Conservation (phyloP, 2,797 vertebrate species). For the Tinamus major region DNA sequence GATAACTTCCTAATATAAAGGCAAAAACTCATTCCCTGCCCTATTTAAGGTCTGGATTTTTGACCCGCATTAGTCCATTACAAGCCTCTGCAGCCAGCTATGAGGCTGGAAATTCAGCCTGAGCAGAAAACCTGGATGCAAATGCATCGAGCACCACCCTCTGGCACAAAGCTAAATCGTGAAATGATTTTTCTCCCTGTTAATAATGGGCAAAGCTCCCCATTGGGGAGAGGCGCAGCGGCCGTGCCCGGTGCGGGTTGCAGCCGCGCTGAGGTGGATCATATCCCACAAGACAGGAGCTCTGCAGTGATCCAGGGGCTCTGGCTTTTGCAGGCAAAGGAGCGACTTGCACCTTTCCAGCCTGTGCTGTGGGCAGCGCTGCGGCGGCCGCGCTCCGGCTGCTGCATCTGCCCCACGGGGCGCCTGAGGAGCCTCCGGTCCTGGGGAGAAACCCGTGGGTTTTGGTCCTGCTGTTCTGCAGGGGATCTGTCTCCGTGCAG, state of each 20-base stretch:
- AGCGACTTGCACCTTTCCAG: not conserved
- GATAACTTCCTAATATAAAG: not conserved
- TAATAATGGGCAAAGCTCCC: rapidly evolving
- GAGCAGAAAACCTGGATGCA: not conserved
- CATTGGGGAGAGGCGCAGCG: not conserved
- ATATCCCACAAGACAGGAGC: not conserved
- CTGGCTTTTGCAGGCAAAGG: not conserved
- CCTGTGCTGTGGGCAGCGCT: not conserved
- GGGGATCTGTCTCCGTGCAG: not conserved
- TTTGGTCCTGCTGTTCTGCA: not conserved
- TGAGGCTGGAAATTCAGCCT: not conserved
- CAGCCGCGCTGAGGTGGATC: not conserved
- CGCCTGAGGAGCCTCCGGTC: rapidly evolving
- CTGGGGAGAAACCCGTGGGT: not conserved
- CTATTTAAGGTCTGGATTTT: not conserved
- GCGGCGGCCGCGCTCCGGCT: rapidly evolving
- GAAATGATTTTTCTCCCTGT: rapidly evolving
- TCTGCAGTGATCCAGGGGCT: not conserved
- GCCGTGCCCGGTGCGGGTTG: not conserved
- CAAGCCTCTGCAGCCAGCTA: rapidly evolving
- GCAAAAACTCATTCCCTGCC: not conserved
- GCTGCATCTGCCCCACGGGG: rapidly evolving
- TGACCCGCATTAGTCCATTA: rapidly evolving
- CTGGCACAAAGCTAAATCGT: not conserved
- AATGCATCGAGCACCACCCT: constrained; percentile 53